Evolutionary conservation across 2,888 invertebrate genomes (phyloP).

Genomic region (Stegophylla sp.): DNA sequence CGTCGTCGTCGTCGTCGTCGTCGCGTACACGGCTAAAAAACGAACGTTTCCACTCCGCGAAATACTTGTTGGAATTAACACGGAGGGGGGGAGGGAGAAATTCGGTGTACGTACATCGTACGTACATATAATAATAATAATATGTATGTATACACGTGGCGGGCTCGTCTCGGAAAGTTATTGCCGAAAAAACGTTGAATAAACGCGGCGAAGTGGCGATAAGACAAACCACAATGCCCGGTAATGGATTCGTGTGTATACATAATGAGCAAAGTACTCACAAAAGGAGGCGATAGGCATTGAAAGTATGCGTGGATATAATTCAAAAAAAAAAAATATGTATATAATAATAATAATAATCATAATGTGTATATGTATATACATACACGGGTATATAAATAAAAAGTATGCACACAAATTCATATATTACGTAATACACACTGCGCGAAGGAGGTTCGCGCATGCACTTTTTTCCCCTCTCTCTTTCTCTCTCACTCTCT

Average conservation of each 20-base stretch:
- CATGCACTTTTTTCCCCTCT: slow-evolving; percentile 24
- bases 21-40: background rate
- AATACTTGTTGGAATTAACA: slow-evolving; percentile 47
- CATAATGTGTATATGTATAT: background rate
- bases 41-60: background rate
- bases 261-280: slow-evolving; percentile 48
- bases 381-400: background rate
- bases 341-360: too few relatives aligned
- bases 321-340: slow-evolving; percentile 22
- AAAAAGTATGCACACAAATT: background rate
- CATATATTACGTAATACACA: background rate
- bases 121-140: slow-evolving; percentile 6
- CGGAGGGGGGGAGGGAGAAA: slow-evolving; percentile 1
- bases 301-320: slow-evolving; percentile 39
- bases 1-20: background rate
- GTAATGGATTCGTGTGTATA: slow-evolving; percentile 59
- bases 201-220: slow-evolving; percentile 53
- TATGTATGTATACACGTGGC: background rate
- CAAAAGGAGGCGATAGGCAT: slow-evolving; percentile 48
- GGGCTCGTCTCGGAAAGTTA: slow-evolving; percentile 50
- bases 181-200: slow-evolving; percentile 58
- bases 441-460: slow-evolving; percentile 35
- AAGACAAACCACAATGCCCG: slow-evolving; percentile 55
- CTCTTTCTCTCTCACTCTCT: background rate
- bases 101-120: background rate